Percentiles rank a stretch among this genome's conserved stretches.
Evolutionary conservation across 2,888 invertebrate species (phyloP).

Genomic region (Ditylenchus weischeri): DNA sequence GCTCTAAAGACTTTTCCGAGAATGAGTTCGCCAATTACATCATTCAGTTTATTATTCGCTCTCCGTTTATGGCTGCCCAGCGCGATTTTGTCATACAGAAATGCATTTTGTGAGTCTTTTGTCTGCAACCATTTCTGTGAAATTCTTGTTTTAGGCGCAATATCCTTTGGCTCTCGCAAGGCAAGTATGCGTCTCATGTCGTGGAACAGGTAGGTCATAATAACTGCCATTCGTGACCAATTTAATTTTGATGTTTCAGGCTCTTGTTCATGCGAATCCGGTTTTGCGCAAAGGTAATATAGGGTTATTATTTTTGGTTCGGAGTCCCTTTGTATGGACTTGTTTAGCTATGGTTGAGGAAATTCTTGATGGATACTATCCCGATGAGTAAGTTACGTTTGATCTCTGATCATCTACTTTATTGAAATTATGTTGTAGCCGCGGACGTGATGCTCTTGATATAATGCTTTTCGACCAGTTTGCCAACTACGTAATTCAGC

Average conservation of each 20-base stretch:
- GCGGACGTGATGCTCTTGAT: constrained; percentile 43
- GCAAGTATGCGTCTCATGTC: constrained; percentile 54
- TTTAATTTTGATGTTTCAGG: constrained; percentile 12
- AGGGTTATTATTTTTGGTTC: no score
- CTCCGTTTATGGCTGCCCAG: constrained; percentile 34
- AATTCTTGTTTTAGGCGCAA: constrained; percentile 38
- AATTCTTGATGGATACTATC: constrained; percentile 47
- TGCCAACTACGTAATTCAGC: constrained; percentile 56
- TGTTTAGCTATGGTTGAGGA: constrained; percentile 48
- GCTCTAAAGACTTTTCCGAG: constrained; percentile 26
- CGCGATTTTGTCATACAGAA: constrained; percentile 44
- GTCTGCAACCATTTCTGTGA: background rate
- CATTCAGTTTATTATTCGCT: constrained; percentile 46
- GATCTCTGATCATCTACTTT: background rate
- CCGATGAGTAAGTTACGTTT: constrained; percentile 21
- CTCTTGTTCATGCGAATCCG: constrained; percentile 41
- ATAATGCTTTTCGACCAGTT: constrained; percentile 55
- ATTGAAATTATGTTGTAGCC: constrained; percentile 14
- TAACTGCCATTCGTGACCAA: no score
- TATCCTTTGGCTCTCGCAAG: constrained; percentile 50
- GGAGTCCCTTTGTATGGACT: constrained; percentile 7
- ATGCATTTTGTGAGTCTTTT: constrained; percentile 40
- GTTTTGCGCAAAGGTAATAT: no score
- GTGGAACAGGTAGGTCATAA: constrained; percentile 36
- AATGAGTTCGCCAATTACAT: constrained; percentile 56